These are phyloP conservation scores for Hemistola chrysoprasaria DNA, from an alignment of 2,888 invertebrate genomes.

Conservation along the genomic window DNA sequence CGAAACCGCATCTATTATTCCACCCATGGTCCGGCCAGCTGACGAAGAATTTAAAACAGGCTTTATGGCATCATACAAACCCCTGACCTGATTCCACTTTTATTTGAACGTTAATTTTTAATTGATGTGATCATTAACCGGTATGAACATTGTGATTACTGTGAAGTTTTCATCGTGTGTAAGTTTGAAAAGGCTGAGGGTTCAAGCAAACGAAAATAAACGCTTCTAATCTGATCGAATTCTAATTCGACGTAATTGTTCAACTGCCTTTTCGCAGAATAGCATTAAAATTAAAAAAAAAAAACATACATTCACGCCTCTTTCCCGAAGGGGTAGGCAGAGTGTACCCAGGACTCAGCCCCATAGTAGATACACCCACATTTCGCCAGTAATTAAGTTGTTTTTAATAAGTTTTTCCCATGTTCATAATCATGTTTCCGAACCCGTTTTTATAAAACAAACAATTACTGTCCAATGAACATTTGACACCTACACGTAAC, in stretches of 20 bases:
- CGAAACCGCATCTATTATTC: conserved; percentile 78
- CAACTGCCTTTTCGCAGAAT: too few relatives aligned
- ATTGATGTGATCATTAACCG: conserved; percentile 44
- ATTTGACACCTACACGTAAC: conserved; percentile 63
- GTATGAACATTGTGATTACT: conserved; percentile 11
- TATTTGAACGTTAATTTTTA: conserved; percentile 50
- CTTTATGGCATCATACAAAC: conserved; percentile 66
- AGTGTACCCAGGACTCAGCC: too few relatives aligned
- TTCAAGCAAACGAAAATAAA: too few relatives aligned
- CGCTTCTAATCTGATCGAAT: too few relatives aligned
- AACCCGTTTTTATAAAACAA: conserved; percentile 20
- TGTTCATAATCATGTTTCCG: conserved; percentile 7
- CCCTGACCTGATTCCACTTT: conserved; percentile 64
- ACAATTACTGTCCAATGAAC: conserved; percentile 42
- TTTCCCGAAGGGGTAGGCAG: too few relatives aligned
- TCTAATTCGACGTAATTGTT: too few relatives aligned
- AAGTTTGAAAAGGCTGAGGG: conserved; percentile 13
- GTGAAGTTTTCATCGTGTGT: background rate
- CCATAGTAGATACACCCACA: too few relatives aligned
- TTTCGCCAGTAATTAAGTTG: too few relatives aligned
- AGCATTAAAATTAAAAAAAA: too few relatives aligned
- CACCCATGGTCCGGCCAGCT: conserved; percentile 57
- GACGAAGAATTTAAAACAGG: conserved; percentile 70
- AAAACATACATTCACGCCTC: too few relatives aligned
- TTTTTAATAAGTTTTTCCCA: background rate